These are phyloP conservation scores for Zonotrichia albicollis DNA, from an alignment of 2,797 vertebrate genomes.

Conservation along the genomic window DNA sequence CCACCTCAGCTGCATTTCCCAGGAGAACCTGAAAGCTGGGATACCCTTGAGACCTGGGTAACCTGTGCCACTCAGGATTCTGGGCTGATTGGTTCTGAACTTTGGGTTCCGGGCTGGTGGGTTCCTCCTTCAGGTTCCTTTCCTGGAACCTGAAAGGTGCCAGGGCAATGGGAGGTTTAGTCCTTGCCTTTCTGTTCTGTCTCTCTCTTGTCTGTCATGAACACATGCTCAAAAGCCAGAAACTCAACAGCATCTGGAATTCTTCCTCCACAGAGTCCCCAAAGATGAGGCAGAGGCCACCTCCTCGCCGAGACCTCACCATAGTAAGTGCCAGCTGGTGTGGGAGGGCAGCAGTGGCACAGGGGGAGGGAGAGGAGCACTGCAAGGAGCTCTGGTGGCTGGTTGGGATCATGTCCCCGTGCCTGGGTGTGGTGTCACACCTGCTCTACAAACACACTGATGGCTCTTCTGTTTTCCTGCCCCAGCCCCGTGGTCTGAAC, in stretches of 20 bases:
- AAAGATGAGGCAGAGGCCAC: slow-evolving; percentile 91
- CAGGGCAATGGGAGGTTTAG: no score
- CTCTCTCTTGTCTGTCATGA: background rate
- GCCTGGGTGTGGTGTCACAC: background rate
- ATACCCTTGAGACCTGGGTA: background rate
- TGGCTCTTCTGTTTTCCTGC: background rate
- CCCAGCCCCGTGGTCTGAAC: slow-evolving; percentile 90
- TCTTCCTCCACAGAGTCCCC: slow-evolving; percentile 81
- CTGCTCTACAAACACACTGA: background rate
- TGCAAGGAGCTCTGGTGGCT: background rate
- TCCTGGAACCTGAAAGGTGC: no score
- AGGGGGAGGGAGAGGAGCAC: background rate
- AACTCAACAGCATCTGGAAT: background rate
- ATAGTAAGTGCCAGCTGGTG: slow-evolving; percentile 84
- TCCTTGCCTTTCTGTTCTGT: background rate
- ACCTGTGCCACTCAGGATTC: background rate
- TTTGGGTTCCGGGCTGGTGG: background rate
- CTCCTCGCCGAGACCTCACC: slow-evolving; percentile 95
- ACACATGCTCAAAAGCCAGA: background rate
- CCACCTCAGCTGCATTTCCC: background rate
- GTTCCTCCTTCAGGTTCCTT: background rate
- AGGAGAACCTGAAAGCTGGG: background rate
- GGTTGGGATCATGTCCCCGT: background rate
- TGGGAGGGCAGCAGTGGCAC: background rate
- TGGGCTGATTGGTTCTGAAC: no score